Percentiles rank a stretch among this genome's conserved stretches.
Evolutionary conservation across 2,113 vertebrate genomes (phyloP).

Genomic region (Urocitellus parryii): DNA sequence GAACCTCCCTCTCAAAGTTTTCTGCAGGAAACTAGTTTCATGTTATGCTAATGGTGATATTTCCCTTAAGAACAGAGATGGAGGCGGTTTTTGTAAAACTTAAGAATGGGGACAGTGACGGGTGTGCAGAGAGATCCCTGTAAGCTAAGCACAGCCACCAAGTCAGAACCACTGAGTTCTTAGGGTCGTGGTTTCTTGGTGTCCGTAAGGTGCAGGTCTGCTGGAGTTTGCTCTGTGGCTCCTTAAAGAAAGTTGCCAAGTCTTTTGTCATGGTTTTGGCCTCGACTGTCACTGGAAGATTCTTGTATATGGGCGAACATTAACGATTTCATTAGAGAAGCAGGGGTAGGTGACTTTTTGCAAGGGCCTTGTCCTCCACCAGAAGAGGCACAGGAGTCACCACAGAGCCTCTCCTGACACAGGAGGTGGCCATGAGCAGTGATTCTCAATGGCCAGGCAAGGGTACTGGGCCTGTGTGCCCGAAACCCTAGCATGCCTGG

Average conservation of each 20-base stretch:
- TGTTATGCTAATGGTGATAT: neutral
- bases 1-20: neutral
- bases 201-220: rapidly evolving
- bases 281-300: neutral
- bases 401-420: neutral
- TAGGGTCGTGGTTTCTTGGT: neutral
- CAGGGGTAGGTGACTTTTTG: neutral
- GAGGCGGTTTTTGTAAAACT: neutral
- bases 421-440: neutral
- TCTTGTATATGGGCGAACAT: neutral
- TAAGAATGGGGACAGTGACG: neutral
- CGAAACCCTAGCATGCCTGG: neutral
- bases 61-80: neutral
- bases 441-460: neutral
- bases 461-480: neutral
- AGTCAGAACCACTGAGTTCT: neutral
- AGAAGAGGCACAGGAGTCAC: neutral
- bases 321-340: neutral
- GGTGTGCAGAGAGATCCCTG: neutral
- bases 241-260: neutral
- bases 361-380: neutral
- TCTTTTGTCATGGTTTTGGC: neutral
- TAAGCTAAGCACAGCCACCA: neutral
- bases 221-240: neutral
- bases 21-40: neutral